These are phyloP conservation scores for Coranthus polyacanthus DNA, from an alignment of 2,797 vertebrate genomes.

Conservation along the genomic window DNA sequence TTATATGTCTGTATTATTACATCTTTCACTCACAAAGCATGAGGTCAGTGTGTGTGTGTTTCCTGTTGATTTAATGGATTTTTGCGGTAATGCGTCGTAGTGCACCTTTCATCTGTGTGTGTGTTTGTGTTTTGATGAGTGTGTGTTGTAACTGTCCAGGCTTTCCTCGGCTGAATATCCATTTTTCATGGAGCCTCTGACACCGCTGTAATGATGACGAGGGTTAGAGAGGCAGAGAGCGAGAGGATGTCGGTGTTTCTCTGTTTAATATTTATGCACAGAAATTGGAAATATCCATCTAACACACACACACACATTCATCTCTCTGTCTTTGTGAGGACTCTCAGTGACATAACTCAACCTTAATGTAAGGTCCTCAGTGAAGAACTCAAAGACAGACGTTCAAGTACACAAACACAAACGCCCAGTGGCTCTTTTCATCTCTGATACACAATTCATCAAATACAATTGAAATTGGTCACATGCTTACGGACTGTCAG, in stretches of 20 bases:
- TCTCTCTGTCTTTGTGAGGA: no score
- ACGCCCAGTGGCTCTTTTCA: no score
- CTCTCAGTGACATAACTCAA: no score
- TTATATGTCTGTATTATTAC: not conserved
- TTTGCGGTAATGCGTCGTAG: slow-evolving; percentile 5
- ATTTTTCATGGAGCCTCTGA: slow-evolving; percentile 26
- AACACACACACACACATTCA: slow-evolving; percentile 1
- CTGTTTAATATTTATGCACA: slow-evolving; percentile 31
- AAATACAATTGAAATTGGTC: no score
- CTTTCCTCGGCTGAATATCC: slow-evolving; percentile 6
- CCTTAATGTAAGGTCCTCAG: no score
- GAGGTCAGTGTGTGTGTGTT: not conserved
- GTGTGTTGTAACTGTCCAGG: slow-evolving; percentile 12
- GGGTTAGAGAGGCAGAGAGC: no score
- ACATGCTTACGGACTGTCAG: no score
- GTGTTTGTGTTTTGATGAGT: slow-evolving; percentile 1
- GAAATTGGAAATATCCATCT: not conserved
- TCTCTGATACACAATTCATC: no score
- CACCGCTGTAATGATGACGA: slow-evolving; percentile 28
- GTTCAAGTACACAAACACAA: no score
- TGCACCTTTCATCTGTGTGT: not conserved
- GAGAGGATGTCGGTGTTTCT: not conserved
- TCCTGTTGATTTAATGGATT: not conserved
- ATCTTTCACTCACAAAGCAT: not conserved
- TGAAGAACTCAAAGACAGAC: no score